Evolutionary conservation across 2,888 invertebrate genomes (phyloP), one percentile per base, ranked within the genome.

Genomic region (Synanthedon myopaeformis): DNA sequence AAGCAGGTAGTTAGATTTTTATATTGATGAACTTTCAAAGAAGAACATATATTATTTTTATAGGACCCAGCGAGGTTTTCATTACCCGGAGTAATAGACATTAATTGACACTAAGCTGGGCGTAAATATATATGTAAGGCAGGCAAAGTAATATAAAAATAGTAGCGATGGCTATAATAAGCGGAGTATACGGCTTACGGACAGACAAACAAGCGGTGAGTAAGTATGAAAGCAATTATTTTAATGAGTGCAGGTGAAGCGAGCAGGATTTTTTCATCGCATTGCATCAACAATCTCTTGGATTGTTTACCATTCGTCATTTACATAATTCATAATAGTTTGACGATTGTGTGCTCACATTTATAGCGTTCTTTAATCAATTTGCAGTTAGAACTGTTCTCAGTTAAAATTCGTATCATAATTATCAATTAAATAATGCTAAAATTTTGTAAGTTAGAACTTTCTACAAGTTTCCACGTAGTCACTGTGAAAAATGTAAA

Each of bases 301-400:
- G 78, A 78, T 79, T 80, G 78, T 79, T 79, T 77, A 76, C 75
- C 77, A 74, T 79, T 81, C 72, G 74, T 78, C 79, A 82, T 85
- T 84, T 82, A 82, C 84, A 84, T 84, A 84, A 82, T 82, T 84
- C 76, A 81, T 82, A 82, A 82, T 79, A 75, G 72, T 69, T 69
- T 62, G 67, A 45, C n/a, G 45, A 45, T 45, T 45, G 13, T 12
- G 12, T 45, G 45, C 13, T 45, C 45, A 45, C 45, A 45, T 6
- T 45, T 13, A 13, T n/a, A 45, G 45, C 45, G 45, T n/a, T 8
- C 8, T 45, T 13, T 23, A 35, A 35, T 35, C 10, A 3, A 35
- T 35, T 10, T 10, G 10, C 35, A 35, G 35, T 35, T 35, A 35
- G 35, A 35, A 35, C 35, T 35, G 10, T 35, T 35, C 35, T 35